phyloP scores from a whole-genome alignment of 2,113 vertebrate genomes.

The Scomber scombrus region DNA sequence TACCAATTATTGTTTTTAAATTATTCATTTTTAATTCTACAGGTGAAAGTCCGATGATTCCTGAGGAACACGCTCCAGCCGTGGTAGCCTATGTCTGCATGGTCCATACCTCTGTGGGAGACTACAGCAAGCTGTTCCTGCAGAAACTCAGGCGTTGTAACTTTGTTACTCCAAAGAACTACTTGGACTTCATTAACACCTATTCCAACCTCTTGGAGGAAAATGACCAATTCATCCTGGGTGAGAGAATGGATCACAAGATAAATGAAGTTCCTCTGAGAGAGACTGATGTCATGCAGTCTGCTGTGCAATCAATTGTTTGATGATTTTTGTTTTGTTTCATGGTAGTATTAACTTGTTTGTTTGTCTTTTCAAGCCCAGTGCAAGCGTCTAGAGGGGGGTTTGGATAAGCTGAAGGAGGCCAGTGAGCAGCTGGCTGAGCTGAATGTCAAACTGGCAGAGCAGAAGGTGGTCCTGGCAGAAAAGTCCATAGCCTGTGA shows the following conservation, averaged over 20 bases:
- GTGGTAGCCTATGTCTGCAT: constrained; percentile 90
- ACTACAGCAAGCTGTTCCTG: constrained; percentile 90
- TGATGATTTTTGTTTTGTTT: constrained; percentile 11
- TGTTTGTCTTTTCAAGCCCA: constrained; percentile 83
- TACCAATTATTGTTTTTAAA: not conserved
- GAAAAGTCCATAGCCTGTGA: constrained; percentile 93
- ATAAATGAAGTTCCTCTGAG: not conserved
- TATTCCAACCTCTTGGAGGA: constrained; percentile 91
- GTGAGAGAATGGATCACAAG: constrained; percentile 75
- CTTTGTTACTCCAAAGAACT: constrained; percentile 96
- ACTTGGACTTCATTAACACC: constrained; percentile 93
- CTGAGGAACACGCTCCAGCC: constrained; percentile 66
- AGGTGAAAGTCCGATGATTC: constrained; percentile 89
- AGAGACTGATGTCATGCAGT: not conserved
- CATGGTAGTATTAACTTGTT: not conserved
- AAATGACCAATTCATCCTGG: constrained; percentile 90
- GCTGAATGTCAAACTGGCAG: constrained; percentile 92
- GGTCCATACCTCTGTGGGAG: constrained; percentile 90
- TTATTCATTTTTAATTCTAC: constrained; percentile 9
- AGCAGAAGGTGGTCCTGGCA: constrained; percentile 92
- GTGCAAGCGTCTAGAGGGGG: constrained; percentile 92
- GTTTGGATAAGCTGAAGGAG: constrained; percentile 95
- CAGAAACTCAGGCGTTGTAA: constrained; percentile 93
- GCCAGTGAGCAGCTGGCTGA: constrained; percentile 92
- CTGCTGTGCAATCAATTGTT: not conserved